phyloP scores from a whole-genome alignment of 2,797 vertebrate species.

The Ciconia nigra region DNA sequence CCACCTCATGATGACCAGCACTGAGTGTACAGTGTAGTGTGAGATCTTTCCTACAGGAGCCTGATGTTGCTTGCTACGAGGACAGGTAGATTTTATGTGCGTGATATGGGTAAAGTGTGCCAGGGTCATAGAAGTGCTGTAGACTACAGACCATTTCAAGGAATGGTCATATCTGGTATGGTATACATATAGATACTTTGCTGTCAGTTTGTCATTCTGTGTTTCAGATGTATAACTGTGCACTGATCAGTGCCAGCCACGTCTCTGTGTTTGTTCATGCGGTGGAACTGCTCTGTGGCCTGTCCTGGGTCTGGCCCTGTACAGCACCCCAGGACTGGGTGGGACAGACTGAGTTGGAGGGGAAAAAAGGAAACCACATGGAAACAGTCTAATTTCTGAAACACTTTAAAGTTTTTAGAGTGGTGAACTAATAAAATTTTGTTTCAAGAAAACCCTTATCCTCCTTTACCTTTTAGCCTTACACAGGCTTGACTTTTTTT shows the following conservation, averaged over 20 bases:
- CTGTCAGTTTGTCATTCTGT: background rate
- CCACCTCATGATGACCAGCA: background rate
- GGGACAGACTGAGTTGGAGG: background rate
- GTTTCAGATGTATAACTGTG: background rate
- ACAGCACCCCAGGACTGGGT: background rate
- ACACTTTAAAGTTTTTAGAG: background rate
- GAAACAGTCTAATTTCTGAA: background rate
- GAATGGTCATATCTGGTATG: background rate
- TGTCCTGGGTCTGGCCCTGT: background rate
- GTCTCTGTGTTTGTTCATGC: background rate
- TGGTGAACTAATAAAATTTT: background rate
- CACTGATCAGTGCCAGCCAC: background rate
- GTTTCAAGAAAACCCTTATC: background rate
- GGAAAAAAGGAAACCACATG: background rate
- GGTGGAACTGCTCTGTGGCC: background rate
- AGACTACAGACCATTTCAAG: background rate
- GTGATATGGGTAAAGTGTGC: background rate
- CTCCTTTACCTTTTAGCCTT: background rate
- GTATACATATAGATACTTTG: background rate
- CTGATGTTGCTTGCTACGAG: background rate
- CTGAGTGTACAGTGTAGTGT: background rate
- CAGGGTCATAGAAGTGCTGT: background rate
- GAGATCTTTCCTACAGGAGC: background rate
- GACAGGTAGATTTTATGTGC: rapidly evolving
- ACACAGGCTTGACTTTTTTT: background rate